These are phyloP conservation scores for Drosophila prolongata DNA, from an alignment of 2,888 invertebrate species.

Conservation along the genomic window DNA sequence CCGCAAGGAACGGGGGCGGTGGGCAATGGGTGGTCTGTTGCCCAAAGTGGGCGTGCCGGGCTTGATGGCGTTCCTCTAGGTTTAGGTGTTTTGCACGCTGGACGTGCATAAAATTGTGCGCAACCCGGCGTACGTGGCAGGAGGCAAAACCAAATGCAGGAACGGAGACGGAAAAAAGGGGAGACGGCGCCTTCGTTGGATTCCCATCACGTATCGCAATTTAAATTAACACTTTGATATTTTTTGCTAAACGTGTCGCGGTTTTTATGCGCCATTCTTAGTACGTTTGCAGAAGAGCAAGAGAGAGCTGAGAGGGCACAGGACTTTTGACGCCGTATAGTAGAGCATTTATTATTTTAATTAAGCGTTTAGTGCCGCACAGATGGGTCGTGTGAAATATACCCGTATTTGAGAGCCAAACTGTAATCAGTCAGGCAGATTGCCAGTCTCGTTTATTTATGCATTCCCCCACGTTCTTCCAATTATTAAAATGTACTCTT, in stretches of 20 bases:
- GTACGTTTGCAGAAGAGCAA: neutral
- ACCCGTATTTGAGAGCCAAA: neutral
- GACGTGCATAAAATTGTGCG: slow-evolving; percentile 80
- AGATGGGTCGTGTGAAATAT: slow-evolving; percentile 16
- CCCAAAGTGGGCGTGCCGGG: slow-evolving; percentile 34
- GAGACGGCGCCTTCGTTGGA: slow-evolving; percentile 46
- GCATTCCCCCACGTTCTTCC: slow-evolving; percentile 13
- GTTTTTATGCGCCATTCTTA: slow-evolving; percentile 58
- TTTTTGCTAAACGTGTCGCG: slow-evolving; percentile 75
- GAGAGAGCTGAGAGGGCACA: slow-evolving; percentile 9
- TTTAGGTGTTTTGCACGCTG: slow-evolving; percentile 79
- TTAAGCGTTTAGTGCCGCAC: slow-evolving; percentile 50
- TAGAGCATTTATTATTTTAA: slow-evolving; percentile 60
- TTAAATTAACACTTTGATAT: slow-evolving; percentile 82
- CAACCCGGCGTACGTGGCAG: slow-evolving; percentile 61
- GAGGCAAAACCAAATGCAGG: slow-evolving; percentile 15
- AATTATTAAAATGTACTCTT: neutral
- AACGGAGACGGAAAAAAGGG: slow-evolving; percentile 4
- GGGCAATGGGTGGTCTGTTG: slow-evolving; percentile 1
- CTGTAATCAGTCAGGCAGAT: slow-evolving; percentile 9
- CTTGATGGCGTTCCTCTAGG: slow-evolving; percentile 69
- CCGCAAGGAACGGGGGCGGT: slow-evolving; percentile 34
- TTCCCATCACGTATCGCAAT: slow-evolving; percentile 80
- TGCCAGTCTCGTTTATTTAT: slow-evolving; percentile 17
- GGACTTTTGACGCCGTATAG: slow-evolving; percentile 28